Evolutionary conservation across 2,888 invertebrate genomes (phyloP).

Genomic region (Sesia apiformis): DNA sequence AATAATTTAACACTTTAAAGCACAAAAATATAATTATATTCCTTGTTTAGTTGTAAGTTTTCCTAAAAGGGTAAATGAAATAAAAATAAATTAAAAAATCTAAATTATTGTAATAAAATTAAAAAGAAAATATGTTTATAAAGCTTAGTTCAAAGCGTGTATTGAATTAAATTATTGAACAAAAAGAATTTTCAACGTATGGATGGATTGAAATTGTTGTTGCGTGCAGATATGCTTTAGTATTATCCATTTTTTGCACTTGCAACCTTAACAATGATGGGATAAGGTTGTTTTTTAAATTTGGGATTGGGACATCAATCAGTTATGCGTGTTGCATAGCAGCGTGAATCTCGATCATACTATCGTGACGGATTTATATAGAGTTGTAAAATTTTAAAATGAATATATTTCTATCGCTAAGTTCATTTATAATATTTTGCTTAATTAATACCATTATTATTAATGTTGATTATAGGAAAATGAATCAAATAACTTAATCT

Average conservation of each 20-base stretch:
- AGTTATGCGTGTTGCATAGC: not conserved
- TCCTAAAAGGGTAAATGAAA: too few species aligned
- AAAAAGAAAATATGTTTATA: not conserved
- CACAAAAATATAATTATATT: too few species aligned
- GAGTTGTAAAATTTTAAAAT: not conserved
- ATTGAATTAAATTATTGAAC: not conserved
- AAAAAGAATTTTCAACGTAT: not conserved
- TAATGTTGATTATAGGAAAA: too few species aligned
- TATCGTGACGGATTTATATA: not conserved
- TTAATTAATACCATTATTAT: too few species aligned
- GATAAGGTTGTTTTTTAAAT: not conserved
- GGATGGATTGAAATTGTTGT: not conserved
- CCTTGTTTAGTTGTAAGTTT: too few species aligned
- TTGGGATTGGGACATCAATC: not conserved
- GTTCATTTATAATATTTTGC: too few species aligned
- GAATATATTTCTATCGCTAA: too few species aligned
- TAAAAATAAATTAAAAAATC: too few species aligned
- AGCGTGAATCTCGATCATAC: not conserved
- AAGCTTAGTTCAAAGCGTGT: not conserved
- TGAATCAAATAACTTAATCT: too few species aligned
- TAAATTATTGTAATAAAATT: too few species aligned
- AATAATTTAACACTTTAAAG: too few species aligned
- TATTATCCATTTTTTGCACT: not conserved
- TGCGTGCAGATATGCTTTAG: not conserved
- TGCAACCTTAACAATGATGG: not conserved